These are phyloP conservation scores for Pseudococcus longispinus DNA, from an alignment of 2,888 invertebrate species.

Conservation along the genomic window DNA sequence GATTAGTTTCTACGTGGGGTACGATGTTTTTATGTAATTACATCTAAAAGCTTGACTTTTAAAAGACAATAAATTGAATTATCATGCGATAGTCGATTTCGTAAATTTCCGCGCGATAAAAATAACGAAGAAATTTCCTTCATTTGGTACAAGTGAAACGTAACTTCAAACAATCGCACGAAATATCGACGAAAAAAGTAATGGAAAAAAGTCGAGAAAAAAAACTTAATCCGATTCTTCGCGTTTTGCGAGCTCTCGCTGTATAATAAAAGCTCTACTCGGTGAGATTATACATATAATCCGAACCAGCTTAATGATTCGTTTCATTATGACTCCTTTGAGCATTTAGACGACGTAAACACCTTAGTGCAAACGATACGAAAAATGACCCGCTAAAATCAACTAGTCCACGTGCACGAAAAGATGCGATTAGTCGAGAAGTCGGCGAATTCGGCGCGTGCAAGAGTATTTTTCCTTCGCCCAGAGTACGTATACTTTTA, in stretches of 20 bases:
- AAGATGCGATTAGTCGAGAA: background rate
- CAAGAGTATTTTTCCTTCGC: background rate
- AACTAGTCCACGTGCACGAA: background rate
- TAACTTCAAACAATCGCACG: background rate
- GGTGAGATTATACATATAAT: background rate
- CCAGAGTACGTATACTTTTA: background rate
- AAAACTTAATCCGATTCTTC: background rate
- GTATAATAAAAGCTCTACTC: background rate
- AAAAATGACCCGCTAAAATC: conserved; percentile 10
- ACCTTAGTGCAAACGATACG: background rate
- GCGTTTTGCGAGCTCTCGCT: background rate
- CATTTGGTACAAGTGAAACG: background rate
- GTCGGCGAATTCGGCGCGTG: background rate
- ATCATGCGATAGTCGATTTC: background rate
- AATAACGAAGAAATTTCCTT: background rate
- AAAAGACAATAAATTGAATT: background rate
- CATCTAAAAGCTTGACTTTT: no score
- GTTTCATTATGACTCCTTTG: background rate
- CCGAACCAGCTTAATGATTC: conserved; percentile 18
- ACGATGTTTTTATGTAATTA: no score
- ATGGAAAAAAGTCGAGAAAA: background rate
- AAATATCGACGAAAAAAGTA: background rate
- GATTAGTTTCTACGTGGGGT: no score
- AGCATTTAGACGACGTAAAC: background rate
- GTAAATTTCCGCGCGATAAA: background rate